Conservation (phyloP, 1,140 invertebrate genomes). For the Drosophila littoralis region DNA sequence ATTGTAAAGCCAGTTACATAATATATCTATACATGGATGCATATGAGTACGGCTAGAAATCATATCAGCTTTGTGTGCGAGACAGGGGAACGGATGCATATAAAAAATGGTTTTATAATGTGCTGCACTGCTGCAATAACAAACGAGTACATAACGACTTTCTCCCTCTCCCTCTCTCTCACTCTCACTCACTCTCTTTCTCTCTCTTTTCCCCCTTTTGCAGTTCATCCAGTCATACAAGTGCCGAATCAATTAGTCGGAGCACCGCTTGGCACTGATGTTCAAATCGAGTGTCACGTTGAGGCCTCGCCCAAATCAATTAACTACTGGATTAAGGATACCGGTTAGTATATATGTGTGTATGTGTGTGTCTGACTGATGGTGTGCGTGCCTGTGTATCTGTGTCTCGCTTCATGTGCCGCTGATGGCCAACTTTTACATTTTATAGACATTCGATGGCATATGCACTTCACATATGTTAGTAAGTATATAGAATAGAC, state of each 20-base stretch:
- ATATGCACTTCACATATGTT: neutral
- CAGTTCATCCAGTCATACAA: slow-evolving; percentile 95
- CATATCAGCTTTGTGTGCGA: neutral
- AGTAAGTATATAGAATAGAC: neutral
- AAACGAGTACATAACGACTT: slow-evolving; percentile 32
- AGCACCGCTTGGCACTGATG: slow-evolving; percentile 93
- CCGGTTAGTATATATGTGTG: slow-evolving; percentile 86
- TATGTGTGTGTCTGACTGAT: neutral
- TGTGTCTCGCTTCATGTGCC: slow-evolving; percentile 9
- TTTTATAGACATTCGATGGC: slow-evolving; percentile 56
- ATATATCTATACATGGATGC: neutral
- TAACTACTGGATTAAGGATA: slow-evolving; percentile 94
- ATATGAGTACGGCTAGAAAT: neutral
- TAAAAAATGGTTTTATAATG: slow-evolving; percentile 55
- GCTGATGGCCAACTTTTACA: slow-evolving; percentile 58
- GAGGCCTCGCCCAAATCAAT: slow-evolving; percentile 95
- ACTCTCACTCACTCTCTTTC: neutral
- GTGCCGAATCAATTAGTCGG: slow-evolving; percentile 95
- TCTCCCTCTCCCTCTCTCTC: slow-evolving; percentile 2
- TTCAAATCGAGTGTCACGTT: slow-evolving; percentile 94
- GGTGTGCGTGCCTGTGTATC: slow-evolving; percentile 1
- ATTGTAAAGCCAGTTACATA: neutral
- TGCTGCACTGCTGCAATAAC: slow-evolving; percentile 39
- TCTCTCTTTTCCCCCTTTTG: slow-evolving; percentile 62
- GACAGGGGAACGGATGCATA: slow-evolving; percentile 2